Evolutionary conservation across 2,797 vertebrate species (phyloP).

Genomic region (Coccyzus lansbergi): DNA sequence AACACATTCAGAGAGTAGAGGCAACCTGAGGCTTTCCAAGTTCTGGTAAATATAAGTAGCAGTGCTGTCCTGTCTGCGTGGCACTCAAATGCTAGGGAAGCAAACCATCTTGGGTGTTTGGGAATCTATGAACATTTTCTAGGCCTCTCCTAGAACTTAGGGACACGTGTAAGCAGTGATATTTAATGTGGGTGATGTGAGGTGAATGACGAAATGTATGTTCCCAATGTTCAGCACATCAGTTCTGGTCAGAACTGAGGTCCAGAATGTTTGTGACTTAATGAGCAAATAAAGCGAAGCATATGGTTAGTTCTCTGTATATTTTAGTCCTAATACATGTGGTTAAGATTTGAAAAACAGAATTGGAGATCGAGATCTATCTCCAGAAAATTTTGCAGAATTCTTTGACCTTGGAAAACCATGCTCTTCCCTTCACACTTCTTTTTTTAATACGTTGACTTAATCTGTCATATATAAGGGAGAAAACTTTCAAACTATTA

Average conservation of each 20-base stretch:
- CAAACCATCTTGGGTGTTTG: not conserved
- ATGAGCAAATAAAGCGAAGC: constrained; percentile 40
- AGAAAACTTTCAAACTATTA: not conserved
- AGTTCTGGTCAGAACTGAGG: constrained; percentile 12
- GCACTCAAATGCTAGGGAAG: not conserved
- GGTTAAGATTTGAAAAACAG: constrained; percentile 26
- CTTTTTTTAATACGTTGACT: not conserved
- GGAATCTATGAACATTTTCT: not conserved
- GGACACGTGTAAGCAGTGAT: not conserved
- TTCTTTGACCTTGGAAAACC: not conserved
- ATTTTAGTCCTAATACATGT: not conserved
- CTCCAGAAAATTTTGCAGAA: not conserved
- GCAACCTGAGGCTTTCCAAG: not conserved
- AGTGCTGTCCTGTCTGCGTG: not conserved
- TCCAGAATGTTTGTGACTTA: constrained; percentile 31
- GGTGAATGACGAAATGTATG: constrained; percentile 8
- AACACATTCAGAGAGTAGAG: not conserved
- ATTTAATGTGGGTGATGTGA: not conserved
- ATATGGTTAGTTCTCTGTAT: not conserved
- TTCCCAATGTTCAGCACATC: not conserved
- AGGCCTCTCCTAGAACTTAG: not conserved
- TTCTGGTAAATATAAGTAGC: not conserved
- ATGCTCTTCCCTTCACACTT: accelerated
- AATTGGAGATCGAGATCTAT: not conserved
- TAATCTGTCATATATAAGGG: not conserved